Percentiles rank a stretch among this genome's conserved stretches.
Evolutionary conservation across 2,797 vertebrate species (phyloP).

Genomic region (Buceros bicornis): DNA sequence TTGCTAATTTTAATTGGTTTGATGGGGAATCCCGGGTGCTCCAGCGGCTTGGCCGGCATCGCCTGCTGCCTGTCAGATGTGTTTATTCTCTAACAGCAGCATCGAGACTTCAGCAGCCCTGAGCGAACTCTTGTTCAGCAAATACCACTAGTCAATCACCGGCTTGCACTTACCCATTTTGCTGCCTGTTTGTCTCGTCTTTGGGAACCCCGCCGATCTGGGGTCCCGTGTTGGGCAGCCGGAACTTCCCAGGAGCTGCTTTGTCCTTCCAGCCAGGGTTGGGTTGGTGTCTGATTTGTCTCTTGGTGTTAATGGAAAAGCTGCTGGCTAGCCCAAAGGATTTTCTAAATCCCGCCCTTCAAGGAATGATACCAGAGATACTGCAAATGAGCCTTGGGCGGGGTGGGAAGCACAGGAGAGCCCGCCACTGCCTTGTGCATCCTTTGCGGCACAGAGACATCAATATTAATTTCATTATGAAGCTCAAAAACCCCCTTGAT

Average conservation of each 20-base stretch:
- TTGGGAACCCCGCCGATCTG: rapidly evolving
- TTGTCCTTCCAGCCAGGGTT: not conserved
- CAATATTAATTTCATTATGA: not conserved
- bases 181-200: rapidly evolving
- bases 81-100: not conserved
- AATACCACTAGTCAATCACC: rapidly evolving
- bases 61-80: not conserved
- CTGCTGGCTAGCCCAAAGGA: not conserved
- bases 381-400: not conserved
- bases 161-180: rapidly evolving
- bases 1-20: not conserved
- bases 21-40: not conserved
- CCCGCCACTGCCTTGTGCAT: not conserved
- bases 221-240: rapidly evolving
- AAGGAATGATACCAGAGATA: rapidly evolving
- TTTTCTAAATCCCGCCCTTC: not conserved
- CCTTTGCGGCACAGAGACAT: not conserved
- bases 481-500: not conserved
- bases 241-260: not conserved
- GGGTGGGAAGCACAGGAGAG: not conserved
- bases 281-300: not conserved
- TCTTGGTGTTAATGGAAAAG: not conserved
- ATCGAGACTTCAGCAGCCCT: not conserved
- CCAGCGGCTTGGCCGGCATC: not conserved
- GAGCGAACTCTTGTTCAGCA: not conserved